These are phyloP conservation scores for Syrmaticus mikado DNA, from an alignment of 2,113 vertebrate genomes.

Conservation along the genomic window DNA sequence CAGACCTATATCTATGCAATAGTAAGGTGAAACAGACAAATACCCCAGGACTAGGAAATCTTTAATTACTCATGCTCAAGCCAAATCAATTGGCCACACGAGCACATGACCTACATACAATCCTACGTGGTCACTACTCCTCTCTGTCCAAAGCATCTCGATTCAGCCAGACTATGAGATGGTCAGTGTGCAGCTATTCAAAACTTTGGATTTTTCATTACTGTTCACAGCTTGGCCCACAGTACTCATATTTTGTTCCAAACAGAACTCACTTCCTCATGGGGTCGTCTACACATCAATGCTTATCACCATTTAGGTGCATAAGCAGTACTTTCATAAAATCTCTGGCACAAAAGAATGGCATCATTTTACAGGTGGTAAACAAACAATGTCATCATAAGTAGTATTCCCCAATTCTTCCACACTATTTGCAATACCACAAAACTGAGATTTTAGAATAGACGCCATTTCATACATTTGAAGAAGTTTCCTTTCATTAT, in stretches of 20 bases:
- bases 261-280: not conserved
- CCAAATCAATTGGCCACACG: not conserved
- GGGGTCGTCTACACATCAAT: not conserved
- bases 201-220: not conserved
- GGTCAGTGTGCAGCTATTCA: not conserved
- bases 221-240: not conserved
- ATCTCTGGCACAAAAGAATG: not conserved
- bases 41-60: not conserved
- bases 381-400: not conserved
- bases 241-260: not conserved
- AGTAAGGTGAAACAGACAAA: not conserved
- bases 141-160: not conserved
- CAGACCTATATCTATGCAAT: not conserved
- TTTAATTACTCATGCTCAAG: not conserved
- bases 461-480: rapidly evolving
- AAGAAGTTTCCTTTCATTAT: not conserved
- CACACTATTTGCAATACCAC: not conserved
- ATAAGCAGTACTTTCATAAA: not conserved
- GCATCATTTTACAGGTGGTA: not conserved
- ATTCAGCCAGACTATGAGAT: not conserved
- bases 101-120: not conserved
- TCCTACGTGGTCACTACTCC: not conserved
- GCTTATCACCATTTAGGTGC: not conserved
- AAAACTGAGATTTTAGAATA: not conserved
- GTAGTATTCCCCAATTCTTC: not conserved